These are phyloP conservation scores for Oreotragus oreotragus DNA, from an alignment of 2,113 vertebrate species.

Conservation along the genomic window DNA sequence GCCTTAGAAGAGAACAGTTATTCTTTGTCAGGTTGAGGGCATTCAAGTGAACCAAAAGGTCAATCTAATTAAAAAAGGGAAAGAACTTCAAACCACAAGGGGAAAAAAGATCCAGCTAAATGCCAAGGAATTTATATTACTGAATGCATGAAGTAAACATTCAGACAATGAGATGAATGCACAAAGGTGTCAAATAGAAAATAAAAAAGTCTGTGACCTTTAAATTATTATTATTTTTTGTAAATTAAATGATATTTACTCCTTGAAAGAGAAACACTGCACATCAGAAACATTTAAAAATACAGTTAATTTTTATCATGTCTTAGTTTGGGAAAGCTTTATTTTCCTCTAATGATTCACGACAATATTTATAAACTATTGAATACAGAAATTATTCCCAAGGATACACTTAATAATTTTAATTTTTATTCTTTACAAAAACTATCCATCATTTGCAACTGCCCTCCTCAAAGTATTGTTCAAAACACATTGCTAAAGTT, in stretches of 20 bases:
- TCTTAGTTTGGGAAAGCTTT: neutral
- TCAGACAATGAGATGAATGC: constrained; percentile 72
- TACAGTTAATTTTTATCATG: constrained; percentile 56
- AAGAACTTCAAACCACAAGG: constrained; percentile 72
- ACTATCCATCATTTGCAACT: constrained; percentile 41
- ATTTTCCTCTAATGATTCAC: constrained; percentile 24
- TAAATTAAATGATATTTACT: constrained; percentile 70
- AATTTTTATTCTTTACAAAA: constrained; percentile 58
- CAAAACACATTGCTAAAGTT: neutral
- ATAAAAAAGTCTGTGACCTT: constrained; percentile 74
- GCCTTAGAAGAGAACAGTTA: constrained; percentile 72
- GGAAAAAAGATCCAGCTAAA: constrained; percentile 73
- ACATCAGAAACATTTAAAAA: constrained; percentile 62
- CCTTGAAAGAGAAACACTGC: constrained; percentile 48
- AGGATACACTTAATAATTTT: constrained; percentile 52
- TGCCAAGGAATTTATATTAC: constrained; percentile 75
- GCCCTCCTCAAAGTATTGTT: neutral
- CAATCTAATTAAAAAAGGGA: constrained; percentile 84
- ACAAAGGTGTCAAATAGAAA: constrained; percentile 73
- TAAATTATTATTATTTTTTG: constrained; percentile 66
- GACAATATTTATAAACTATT: constrained; percentile 58
- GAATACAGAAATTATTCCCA: neutral
- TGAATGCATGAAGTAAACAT: constrained; percentile 76
- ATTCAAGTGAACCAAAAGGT: constrained; percentile 82
- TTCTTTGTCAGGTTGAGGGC: constrained; percentile 80